Evolutionary conservation across 2,113 vertebrate genomes (phyloP), one percentile per base, ranked within the genome.

Genomic region (Apeltes quadracus): DNA sequence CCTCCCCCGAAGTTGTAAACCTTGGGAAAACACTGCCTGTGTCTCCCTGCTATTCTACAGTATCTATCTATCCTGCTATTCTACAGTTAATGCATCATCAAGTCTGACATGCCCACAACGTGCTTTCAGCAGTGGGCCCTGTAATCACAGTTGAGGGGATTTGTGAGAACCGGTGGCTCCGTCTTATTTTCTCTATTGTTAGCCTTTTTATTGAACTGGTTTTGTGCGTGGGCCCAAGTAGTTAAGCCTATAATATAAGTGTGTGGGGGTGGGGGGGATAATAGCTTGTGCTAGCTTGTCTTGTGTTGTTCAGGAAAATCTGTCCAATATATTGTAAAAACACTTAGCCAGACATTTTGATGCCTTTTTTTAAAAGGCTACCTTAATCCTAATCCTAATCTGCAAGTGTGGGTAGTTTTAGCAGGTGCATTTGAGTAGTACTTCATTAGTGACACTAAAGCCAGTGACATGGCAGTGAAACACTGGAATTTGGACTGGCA

Each of bases 81-180:
- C 41, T 34, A 29, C 59, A 46, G 25, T 32, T 56, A 11, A 32
- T 75, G 12, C 50, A 53, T n/a, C 4, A 22, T 56, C 68, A 38
- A 66, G 14, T 64, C 11, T 64, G 25, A 43, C 58, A 7, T 34
- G 27, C 7, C 39, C 8, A 62, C 32, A 51, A 63, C 67, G 16
- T 3, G 44, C 48, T 54, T 61, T 22, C 46, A 34, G 22, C 23
- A 63, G 23, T 64, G 22, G 58, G n/a, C 2, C 25, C 43, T 57
- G 32, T 46, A 57, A 73, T 74, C 58, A 34, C 57, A 80, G 18
- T 61, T 62, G 53, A 50, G 57, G 54, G 27, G 25, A 61, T 43
- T 41, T 54, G 23, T 51, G 15, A 11, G 20, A 66, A 22, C 36
- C 23, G 15, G 16, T 58, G 53, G 58, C 29, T 55, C n/a, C 22